A percentile compares a stretch with the other conserved stretches of the same genome.
phyloP scores from a whole-genome alignment of 30 jellyfish, hydroid and myxozoan species.

The Haliclystus octoradiatus region DNA sequence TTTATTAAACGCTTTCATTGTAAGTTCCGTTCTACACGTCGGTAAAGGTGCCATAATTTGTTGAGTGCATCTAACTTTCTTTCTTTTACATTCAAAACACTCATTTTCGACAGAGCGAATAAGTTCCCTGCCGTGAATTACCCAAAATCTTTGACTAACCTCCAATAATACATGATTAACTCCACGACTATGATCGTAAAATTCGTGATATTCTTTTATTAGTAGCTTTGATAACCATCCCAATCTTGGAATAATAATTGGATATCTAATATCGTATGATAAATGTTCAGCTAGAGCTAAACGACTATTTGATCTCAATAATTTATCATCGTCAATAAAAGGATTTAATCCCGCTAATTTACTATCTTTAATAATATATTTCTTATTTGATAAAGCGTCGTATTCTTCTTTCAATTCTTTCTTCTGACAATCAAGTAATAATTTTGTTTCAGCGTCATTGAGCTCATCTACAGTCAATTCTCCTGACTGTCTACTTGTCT shows the following conservation, averaged over 20 bases:
- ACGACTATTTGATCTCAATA: background rate
- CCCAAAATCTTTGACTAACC: slow-evolving; percentile 4
- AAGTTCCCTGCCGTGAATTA: slow-evolving; percentile 8
- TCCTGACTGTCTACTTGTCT: too few relatives aligned
- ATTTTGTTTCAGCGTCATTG: too few relatives aligned
- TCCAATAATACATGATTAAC: slow-evolving; percentile 11
- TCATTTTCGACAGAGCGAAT: slow-evolving; percentile 6
- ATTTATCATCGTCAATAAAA: slow-evolving; percentile 2
- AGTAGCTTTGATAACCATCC: slow-evolving; percentile 14
- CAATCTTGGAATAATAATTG: slow-evolving; percentile 32
- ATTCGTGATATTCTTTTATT: background rate
- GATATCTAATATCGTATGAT: slow-evolving; percentile 20
- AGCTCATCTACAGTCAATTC: too few relatives aligned
- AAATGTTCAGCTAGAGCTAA: slow-evolving; percentile 3
- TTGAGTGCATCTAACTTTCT: slow-evolving; percentile 13
- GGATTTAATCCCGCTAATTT: slow-evolving; percentile 5
- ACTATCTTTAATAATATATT: background rate
- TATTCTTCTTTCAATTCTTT: too few relatives aligned
- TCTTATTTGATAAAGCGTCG: background rate
- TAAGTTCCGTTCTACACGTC: slow-evolving; percentile 2
- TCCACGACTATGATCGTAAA: background rate
- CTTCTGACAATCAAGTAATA: too few relatives aligned
- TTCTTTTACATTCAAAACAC: slow-evolving; percentile 16
- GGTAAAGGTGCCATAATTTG: slow-evolving; percentile 43
- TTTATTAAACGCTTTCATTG: slow-evolving; percentile 34